phyloP scores from a whole-genome alignment of 2,888 invertebrate genomes.

The Eristalis pertinax region DNA sequence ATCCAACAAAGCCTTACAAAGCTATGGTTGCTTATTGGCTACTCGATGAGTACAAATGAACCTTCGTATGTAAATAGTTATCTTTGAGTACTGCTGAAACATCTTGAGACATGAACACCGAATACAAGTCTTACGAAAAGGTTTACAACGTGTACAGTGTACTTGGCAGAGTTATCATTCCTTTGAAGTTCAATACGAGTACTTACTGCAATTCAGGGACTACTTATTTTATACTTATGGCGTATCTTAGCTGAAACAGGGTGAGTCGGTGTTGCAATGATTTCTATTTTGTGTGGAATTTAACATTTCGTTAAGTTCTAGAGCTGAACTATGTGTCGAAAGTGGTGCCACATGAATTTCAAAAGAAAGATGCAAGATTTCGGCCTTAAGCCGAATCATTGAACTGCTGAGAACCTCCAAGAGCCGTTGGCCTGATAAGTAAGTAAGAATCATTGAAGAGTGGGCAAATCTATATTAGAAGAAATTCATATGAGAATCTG shows the following conservation, averaged over 20 bases:
- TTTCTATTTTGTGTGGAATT: background rate
- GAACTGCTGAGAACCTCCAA: no score
- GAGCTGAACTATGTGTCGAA: no score
- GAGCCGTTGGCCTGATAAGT: no score
- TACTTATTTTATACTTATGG: background rate
- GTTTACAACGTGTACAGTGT: background rate
- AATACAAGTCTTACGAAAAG: background rate
- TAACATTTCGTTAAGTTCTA: no score
- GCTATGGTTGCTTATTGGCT: background rate
- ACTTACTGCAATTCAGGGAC: background rate
- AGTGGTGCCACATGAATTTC: no score
- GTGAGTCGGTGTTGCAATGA: background rate
- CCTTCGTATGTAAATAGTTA: conserved; percentile 14
- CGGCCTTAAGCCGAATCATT: no score
- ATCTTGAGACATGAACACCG: background rate
- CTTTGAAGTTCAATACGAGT: background rate
- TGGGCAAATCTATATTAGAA: no score
- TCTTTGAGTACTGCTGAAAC: background rate
- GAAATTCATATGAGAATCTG: no score
- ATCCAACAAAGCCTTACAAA: background rate
- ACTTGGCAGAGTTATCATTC: background rate
- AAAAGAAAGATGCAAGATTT: no score
- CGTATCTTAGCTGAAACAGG: background rate
- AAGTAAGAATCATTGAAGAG: no score
- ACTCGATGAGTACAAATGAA: background rate